Percentiles rank a stretch among this genome's conserved stretches.
Conservation (phyloP, 2,888 invertebrate species). For the Unio delphinus region DNA sequence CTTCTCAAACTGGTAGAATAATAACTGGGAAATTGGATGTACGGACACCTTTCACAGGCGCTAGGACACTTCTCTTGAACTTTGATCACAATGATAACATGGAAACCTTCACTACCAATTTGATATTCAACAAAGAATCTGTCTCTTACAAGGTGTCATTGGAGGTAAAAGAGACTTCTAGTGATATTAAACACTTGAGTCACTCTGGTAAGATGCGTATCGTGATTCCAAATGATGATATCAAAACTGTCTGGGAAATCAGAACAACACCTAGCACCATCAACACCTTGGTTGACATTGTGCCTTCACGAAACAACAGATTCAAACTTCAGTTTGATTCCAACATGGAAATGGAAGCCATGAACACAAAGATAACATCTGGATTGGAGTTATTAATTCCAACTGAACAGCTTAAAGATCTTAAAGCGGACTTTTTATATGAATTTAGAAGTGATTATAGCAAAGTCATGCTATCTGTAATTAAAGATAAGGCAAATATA, state of each 20-base stretch:
- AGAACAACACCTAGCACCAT: slow-evolving; percentile 5
- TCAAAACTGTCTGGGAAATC: slow-evolving; percentile 22
- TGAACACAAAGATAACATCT: slow-evolving; percentile 18
- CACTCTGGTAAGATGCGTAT: slow-evolving; percentile 21
- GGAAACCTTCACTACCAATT: too few species aligned
- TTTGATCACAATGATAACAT: too few species aligned
- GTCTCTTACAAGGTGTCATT: too few species aligned
- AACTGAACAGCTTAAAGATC: slow-evolving; percentile 24
- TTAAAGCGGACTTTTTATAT: slow-evolving; percentile 30
- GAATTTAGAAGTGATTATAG: slow-evolving; percentile 33
- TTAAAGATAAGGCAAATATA: slow-evolving; percentile 33
- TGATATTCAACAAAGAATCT: too few species aligned
- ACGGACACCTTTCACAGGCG: too few species aligned
- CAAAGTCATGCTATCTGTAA: slow-evolving; percentile 21
- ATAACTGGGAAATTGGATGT: too few species aligned
- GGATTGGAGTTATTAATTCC: slow-evolving; percentile 37
- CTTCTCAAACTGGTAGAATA: too few species aligned
- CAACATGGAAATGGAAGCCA: slow-evolving; percentile 12
- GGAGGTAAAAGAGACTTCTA: too few species aligned
- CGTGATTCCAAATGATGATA: slow-evolving; percentile 21
- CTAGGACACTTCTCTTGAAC: too few species aligned
- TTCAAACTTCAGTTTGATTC: slow-evolving; percentile 27
- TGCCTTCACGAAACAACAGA: slow-evolving; percentile 20
- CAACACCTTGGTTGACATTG: slow-evolving; percentile 16
- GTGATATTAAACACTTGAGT: slow-evolving; percentile 18